Percentiles rank a stretch among this genome's conserved stretches.
Evolutionary conservation across 1,140 invertebrate genomes (phyloP).

Genomic region (Dolichoris vasculosae): DNA sequence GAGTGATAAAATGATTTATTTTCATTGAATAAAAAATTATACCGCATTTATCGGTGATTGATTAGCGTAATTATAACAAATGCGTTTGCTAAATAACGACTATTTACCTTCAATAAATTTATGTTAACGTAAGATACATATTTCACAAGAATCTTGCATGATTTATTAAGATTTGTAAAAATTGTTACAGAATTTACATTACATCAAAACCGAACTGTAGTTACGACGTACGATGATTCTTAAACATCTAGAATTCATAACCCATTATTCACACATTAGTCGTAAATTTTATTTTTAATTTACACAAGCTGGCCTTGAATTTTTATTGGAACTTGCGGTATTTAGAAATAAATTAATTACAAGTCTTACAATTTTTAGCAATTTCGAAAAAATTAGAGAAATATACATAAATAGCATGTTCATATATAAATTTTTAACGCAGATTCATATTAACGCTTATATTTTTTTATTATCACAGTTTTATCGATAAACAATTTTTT

Average conservation of each 20-base stretch:
- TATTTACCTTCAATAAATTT: conserved; percentile 29
- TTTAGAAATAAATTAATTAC: background rate
- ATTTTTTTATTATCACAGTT: conserved; percentile 44
- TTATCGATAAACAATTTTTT: conserved; percentile 25
- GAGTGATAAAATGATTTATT: conserved; percentile 29
- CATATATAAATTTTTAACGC: conserved; percentile 42
- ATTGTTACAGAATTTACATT: conserved; percentile 29
- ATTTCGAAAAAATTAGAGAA: conserved; percentile 4
- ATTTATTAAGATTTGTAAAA: conserved; percentile 34
- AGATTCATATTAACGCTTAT: conserved; percentile 15
- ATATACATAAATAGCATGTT: too few relatives aligned
- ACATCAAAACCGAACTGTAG: background rate
- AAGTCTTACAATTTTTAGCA: conserved; percentile 15
- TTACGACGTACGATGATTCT: conserved; percentile 31
- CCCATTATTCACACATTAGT: background rate
- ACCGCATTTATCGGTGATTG: background rate
- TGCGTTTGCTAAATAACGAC: conserved; percentile 21
- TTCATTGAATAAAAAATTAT: conserved; percentile 24
- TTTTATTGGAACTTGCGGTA: conserved; percentile 10
- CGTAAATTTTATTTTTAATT: conserved; percentile 33
- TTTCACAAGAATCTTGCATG: conserved; percentile 27
- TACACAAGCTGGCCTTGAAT: conserved; percentile 48
- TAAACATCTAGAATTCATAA: conserved; percentile 35
- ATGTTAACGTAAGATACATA: conserved; percentile 20
- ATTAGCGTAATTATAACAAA: conserved; percentile 22